Conservation (phyloP, 1,140 invertebrate species). For the Dryas iulia region DNA sequence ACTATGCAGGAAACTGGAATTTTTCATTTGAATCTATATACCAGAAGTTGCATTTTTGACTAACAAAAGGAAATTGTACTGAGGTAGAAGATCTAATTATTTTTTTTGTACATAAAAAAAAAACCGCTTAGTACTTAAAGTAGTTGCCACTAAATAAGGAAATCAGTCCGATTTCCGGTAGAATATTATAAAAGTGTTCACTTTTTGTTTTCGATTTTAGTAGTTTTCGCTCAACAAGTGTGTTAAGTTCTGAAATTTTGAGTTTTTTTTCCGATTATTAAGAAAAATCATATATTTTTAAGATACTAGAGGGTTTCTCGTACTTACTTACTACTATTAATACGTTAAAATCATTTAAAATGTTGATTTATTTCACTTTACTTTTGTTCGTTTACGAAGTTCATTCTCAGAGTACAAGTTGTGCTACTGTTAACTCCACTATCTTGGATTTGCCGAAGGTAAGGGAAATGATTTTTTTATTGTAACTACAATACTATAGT, state of each 20-base stretch:
- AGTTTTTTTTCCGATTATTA: too few relatives aligned
- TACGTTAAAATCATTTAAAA: background rate
- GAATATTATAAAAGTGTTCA: background rate
- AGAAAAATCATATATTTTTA: too few relatives aligned
- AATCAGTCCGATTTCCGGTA: background rate
- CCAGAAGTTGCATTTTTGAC: background rate
- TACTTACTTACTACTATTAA: too few relatives aligned
- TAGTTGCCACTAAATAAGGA: background rate
- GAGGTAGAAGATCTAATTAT: background rate
- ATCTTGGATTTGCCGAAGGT: constrained; percentile 1
- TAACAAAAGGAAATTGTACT: background rate
- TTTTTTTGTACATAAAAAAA: background rate
- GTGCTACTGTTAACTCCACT: background rate
- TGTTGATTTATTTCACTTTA: background rate
- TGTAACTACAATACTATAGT: too few relatives aligned
- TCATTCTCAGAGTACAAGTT: background rate
- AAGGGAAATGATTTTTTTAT: background rate
- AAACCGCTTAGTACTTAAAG: background rate
- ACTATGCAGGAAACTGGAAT: too few relatives aligned
- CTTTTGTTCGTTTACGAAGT: background rate
- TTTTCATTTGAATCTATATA: too few relatives aligned
- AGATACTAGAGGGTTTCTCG: too few relatives aligned
- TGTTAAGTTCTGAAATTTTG: background rate
- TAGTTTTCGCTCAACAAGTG: background rate
- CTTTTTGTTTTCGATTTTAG: background rate